These are phyloP conservation scores for Pelodytes ibericus DNA, from an alignment of 2,797 vertebrate species.

Conservation along the genomic window DNA sequence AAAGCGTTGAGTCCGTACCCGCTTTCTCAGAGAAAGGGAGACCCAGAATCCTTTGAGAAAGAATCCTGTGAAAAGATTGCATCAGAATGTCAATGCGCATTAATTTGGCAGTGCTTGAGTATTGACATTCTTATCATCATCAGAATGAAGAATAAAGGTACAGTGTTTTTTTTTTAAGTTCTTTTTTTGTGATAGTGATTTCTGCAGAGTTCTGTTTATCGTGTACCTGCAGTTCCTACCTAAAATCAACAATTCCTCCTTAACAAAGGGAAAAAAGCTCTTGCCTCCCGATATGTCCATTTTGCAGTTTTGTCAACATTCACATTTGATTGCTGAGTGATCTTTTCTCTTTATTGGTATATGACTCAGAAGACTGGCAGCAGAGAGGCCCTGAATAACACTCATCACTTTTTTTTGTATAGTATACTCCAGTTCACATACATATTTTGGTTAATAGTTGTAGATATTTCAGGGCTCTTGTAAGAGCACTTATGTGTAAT, in stretches of 20 bases:
- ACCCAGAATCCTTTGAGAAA: constrained; percentile 38
- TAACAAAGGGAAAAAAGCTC: constrained; percentile 9
- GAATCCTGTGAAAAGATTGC: constrained; percentile 33
- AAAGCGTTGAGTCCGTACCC: constrained; percentile 16
- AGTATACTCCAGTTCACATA: not conserved
- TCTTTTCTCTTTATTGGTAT: constrained; percentile 11
- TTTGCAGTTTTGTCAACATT: constrained; percentile 16
- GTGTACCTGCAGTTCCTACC: constrained; percentile 10
- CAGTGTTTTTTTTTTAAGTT: constrained; percentile 31
- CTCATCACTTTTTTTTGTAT: constrained; percentile 2
- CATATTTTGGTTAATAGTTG: constrained; percentile 2
- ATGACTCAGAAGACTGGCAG: constrained; percentile 25
- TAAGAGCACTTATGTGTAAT: no score
- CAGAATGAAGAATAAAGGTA: constrained; percentile 46
- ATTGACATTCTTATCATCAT: constrained; percentile 52
- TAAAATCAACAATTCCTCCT: constrained; percentile 9
- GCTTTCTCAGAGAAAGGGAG: constrained; percentile 19
- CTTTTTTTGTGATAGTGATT: constrained; percentile 13
- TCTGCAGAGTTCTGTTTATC: constrained; percentile 9
- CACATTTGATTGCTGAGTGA: constrained; percentile 7
- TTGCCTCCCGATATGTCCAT: constrained; percentile 15
- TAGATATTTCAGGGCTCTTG: not conserved
- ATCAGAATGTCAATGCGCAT: constrained; percentile 52
- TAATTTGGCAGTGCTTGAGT: constrained; percentile 38
- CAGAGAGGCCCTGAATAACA: not conserved